phyloP scores from a whole-genome alignment of 37 sponge, comb jelly and placozoan species.

The Chondrosia reniformis region DNA sequence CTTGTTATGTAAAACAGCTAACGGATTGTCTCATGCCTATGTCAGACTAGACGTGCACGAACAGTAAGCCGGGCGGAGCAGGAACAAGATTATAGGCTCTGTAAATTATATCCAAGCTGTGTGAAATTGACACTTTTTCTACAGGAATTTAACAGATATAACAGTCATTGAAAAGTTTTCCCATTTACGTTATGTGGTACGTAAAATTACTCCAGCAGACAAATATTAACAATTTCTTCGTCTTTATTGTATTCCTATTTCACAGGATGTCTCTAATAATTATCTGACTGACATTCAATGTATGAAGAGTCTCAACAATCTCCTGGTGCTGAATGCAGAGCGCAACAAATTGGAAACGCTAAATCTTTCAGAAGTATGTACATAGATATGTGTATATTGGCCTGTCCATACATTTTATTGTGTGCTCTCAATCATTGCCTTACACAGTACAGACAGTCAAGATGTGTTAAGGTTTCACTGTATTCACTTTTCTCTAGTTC shows the following conservation, averaged over 20 bases:
- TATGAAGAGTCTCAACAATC: conserved; percentile 61
- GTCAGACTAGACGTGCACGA: conserved; percentile 65
- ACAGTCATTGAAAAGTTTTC: conserved; percentile 38
- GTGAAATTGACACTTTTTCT: neutral
- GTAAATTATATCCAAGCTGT: neutral
- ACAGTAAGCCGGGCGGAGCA: conserved; percentile 42
- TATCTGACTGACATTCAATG: conserved; percentile 66
- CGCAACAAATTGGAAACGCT: conserved; percentile 69
- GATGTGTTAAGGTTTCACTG: neutral
- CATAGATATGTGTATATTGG: neutral
- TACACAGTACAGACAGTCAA: neutral
- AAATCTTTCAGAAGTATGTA: conserved; percentile 51
- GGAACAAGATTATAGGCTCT: neutral
- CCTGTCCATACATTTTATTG: neutral
- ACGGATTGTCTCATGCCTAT: conserved; percentile 82
- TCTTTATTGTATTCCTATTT: no score
- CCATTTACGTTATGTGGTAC: conserved; percentile 77
- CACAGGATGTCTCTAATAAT: conserved; percentile 85
- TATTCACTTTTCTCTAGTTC: conserved; percentile 27
- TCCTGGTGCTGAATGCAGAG: conserved; percentile 86
- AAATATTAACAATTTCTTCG: no score
- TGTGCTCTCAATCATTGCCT: neutral
- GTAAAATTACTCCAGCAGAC: no score
- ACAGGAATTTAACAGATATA: conserved; percentile 65
- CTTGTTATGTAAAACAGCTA: conserved; percentile 75